Percentiles rank a stretch among this genome's conserved stretches.
Conservation (phyloP, 2,888 invertebrate species). For the Drosophila affinis region DNA sequence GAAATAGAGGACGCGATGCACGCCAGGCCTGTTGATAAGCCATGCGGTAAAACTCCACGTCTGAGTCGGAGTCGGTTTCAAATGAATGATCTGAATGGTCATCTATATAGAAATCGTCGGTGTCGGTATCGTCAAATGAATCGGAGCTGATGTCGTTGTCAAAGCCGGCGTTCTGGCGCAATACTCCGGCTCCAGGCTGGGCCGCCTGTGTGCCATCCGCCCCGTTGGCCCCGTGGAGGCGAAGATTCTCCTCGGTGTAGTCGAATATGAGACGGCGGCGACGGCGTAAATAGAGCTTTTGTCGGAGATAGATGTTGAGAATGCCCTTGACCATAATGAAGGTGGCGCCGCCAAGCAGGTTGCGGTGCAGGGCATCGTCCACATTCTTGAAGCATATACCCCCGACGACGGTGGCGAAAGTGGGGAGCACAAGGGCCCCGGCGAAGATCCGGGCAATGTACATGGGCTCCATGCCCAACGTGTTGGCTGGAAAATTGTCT, state of each 20-base stretch:
- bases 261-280: slow-evolving; percentile 94
- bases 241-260: slow-evolving; percentile 87
- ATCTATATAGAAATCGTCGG: not conserved
- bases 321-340: slow-evolving; percentile 96
- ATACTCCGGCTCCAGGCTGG: too few species aligned
- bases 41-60: not conserved
- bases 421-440: slow-evolving; percentile 96
- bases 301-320: slow-evolving; percentile 96
- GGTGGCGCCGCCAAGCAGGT: slow-evolving; percentile 94
- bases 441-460: slow-evolving; percentile 95
- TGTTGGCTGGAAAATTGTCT: slow-evolving; percentile 85
- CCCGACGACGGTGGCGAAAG: slow-evolving; percentile 95
- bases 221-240: slow-evolving; percentile 56
- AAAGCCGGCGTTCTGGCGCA: not conserved
- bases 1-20: not conserved
- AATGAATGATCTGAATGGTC: too few species aligned
- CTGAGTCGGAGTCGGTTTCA: not conserved
- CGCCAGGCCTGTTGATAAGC: not conserved
- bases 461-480: slow-evolving; percentile 88
- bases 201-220: not conserved
- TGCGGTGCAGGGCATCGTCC: slow-evolving; percentile 94
- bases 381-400: slow-evolving; percentile 94
- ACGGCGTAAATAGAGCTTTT: slow-evolving; percentile 94
- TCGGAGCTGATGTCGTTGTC: not conserved
- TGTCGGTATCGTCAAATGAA: not conserved